These are phyloP conservation scores for Periophthalmodon schlosseri DNA, from an alignment of 2,113 vertebrate genomes.

Conservation along the genomic window DNA sequence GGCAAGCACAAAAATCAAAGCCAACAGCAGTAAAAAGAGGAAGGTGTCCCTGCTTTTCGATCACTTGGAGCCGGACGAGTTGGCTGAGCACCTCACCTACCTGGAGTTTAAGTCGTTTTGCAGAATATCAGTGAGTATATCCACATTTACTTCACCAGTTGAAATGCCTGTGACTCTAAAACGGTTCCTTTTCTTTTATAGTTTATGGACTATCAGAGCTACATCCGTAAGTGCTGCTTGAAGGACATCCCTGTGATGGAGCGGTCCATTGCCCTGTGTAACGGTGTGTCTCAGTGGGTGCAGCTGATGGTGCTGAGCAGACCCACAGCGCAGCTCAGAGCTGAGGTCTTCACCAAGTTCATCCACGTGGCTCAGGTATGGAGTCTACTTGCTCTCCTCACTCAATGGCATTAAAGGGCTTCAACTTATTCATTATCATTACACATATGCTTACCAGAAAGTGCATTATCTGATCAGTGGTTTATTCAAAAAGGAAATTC, in stretches of 20 bases:
- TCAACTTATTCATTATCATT: too few species aligned
- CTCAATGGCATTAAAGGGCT: too few species aligned
- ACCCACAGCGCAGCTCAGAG: slow-evolving; percentile 91
- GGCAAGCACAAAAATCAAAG: slow-evolving; percentile 90
- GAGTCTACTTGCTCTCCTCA: slow-evolving; percentile 18
- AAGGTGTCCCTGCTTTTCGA: slow-evolving; percentile 97
- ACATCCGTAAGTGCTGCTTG: slow-evolving; percentile 89
- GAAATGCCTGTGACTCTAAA: slow-evolving; percentile 38
- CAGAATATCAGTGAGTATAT: slow-evolving; percentile 87
- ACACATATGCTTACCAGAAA: too few species aligned
- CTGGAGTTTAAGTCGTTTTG: slow-evolving; percentile 96
- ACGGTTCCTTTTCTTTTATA: slow-evolving; percentile 54
- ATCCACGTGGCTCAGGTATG: slow-evolving; percentile 92
- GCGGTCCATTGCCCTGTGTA: slow-evolving; percentile 92
- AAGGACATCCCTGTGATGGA: slow-evolving; percentile 96
- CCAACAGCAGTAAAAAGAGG: slow-evolving; percentile 91
- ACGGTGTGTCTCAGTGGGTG: slow-evolving; percentile 96
- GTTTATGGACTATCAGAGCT: slow-evolving; percentile 95
- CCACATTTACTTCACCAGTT: slow-evolving; percentile 22
- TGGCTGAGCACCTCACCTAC: slow-evolving; percentile 93
- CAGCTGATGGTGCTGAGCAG: slow-evolving; percentile 96
- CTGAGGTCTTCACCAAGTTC: slow-evolving; percentile 95
- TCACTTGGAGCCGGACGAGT: slow-evolving; percentile 90
- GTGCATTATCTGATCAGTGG: too few species aligned
- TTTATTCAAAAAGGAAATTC: too few species aligned